Conservation (phyloP, 2,888 invertebrate genomes). For the Parnassius glacialis region DNA sequence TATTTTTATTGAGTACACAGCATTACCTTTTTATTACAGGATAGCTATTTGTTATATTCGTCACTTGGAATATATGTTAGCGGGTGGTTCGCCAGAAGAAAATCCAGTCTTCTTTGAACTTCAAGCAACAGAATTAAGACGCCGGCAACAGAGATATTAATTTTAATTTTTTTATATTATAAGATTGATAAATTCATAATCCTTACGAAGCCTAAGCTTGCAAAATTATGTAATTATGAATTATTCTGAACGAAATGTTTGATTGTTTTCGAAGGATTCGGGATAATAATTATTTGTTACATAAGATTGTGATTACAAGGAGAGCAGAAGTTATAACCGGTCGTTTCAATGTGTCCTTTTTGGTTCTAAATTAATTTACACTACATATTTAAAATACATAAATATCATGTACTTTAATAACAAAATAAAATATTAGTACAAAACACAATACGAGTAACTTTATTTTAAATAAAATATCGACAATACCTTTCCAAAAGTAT, state of each 20-base stretch:
- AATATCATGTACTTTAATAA: too few species aligned
- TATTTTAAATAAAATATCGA: not conserved
- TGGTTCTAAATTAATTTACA: not conserved
- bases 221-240: too few species aligned
- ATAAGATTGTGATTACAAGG: not conserved
- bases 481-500: too few species aligned
- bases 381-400: too few species aligned
- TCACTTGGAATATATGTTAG: conserved; percentile 84
- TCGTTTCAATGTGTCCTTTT: not conserved
- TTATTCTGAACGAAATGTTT: too few species aligned
- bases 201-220: too few species aligned
- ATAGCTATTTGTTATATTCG: conserved; percentile 89
- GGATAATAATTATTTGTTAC: too few species aligned
- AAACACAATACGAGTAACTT: not conserved
- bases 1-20: too few species aligned
- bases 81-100: conserved; percentile 61
- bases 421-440: too few species aligned
- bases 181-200: too few species aligned
- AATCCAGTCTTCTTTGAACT: conserved; percentile 58
- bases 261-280: too few species aligned
- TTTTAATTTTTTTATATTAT: too few species aligned
- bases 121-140: conserved; percentile 50
- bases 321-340: not conserved
- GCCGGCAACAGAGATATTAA: conserved; percentile 51
- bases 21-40: conserved; percentile 48